phyloP scores from a whole-genome alignment of 1,140 invertebrate species.

The Camponotus vicinus region DNA sequence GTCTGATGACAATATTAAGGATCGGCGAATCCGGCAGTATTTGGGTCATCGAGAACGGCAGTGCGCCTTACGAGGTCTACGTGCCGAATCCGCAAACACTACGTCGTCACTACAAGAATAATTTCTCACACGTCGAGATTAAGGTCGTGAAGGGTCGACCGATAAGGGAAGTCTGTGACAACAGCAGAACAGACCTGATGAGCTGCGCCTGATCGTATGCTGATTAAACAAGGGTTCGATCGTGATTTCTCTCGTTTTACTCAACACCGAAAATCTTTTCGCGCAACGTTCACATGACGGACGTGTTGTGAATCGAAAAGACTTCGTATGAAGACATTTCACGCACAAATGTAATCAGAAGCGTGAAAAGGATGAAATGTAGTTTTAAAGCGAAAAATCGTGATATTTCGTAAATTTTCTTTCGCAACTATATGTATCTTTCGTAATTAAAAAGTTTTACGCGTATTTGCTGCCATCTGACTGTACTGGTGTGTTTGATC shows the following conservation, averaged over 20 bases:
- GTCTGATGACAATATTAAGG: constrained; percentile 84
- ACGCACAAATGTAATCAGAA: not conserved
- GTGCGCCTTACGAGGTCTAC: constrained; percentile 84
- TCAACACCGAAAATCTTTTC: constrained; percentile 2
- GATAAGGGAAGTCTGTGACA: constrained; percentile 79
- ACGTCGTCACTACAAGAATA: constrained; percentile 80
- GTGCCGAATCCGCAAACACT: constrained; percentile 81
- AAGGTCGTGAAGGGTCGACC: constrained; percentile 70
- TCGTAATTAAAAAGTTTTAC: not conserved
- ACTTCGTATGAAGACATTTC: not conserved
- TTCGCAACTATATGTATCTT: not conserved
- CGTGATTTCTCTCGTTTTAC: constrained; percentile 13
- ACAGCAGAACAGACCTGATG: constrained; percentile 77
- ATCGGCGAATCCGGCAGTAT: constrained; percentile 84
- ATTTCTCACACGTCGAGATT: constrained; percentile 71
- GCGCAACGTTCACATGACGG: not conserved
- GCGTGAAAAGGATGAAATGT: not conserved
- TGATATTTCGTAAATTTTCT: not conserved
- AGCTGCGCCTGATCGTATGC: constrained; percentile 74
- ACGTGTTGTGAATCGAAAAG: not conserved
- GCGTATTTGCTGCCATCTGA: not conserved
- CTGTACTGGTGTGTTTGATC: not conserved
- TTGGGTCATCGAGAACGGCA: constrained; percentile 86
- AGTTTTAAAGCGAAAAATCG: not conserved
- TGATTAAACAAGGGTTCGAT: constrained; percentile 9